A percentile compares a stretch with the other conserved stretches of the same genome.
Evolutionary conservation across 2,113 vertebrate genomes (phyloP).

Genomic region (Shinisaurus crocodilurus): DNA sequence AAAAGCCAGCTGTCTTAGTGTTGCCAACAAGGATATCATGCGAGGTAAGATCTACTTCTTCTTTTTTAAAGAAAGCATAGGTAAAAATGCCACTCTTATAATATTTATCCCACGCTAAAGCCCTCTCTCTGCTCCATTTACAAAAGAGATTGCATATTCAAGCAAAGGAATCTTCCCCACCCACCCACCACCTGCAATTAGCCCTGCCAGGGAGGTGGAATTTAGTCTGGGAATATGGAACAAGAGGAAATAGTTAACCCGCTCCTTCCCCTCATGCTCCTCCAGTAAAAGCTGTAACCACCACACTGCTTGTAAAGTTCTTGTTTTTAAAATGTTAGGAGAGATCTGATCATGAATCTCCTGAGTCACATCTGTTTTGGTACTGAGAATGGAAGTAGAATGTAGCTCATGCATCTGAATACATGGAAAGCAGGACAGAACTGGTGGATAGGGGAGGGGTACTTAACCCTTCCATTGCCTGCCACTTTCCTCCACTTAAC

Average conservation of each 20-base stretch:
- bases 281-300: too few relatives aligned
- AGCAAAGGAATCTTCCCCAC: not conserved
- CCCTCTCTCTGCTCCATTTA: not conserved
- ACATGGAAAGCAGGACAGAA: too few relatives aligned
- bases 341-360: too few relatives aligned
- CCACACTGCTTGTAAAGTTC: too few relatives aligned
- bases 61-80: conserved; percentile 9
- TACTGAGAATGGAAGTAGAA: not conserved
- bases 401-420: not conserved
- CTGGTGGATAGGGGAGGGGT: too few relatives aligned
- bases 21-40: conserved; percentile 84
- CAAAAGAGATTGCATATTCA: not conserved
- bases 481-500: too few relatives aligned
- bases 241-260: too few relatives aligned
- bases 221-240: not conserved
- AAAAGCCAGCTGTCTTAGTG: conserved; percentile 61
- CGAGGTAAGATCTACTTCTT: conserved; percentile 82
- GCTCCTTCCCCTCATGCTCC: too few relatives aligned
- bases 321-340: not conserved
- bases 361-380: too few relatives aligned
- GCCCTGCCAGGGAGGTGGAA: not conserved
- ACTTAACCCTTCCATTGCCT: too few relatives aligned
- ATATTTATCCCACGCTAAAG: not conserved
- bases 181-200: not conserved
- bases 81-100: not conserved